These are phyloP conservation scores for Danaus melanippus DNA, from an alignment of 1,140 invertebrate genomes.

Conservation along the genomic window DNA sequence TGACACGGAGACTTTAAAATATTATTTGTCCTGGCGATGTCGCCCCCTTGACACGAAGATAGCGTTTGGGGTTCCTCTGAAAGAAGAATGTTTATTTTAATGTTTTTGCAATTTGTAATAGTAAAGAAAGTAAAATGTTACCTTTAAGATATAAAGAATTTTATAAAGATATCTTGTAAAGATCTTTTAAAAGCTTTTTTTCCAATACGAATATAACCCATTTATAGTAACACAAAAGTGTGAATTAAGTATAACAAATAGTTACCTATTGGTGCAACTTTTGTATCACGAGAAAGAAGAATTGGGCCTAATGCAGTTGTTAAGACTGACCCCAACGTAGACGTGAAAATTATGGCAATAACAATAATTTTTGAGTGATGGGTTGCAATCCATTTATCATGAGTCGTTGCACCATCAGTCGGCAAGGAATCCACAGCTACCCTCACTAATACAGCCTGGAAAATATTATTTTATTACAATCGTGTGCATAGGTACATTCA, in stretches of 20 bases:
- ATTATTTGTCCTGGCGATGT: slow-evolving; percentile 25
- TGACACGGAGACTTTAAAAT: slow-evolving; percentile 30
- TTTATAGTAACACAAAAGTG: too few relatives aligned
- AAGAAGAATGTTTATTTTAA: too few relatives aligned
- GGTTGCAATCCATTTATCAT: slow-evolving; percentile 45
- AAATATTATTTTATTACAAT: slow-evolving; percentile 8
- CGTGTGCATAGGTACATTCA: too few relatives aligned
- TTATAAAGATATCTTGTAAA: too few relatives aligned
- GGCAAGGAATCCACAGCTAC: slow-evolving; percentile 56
- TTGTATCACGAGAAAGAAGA: slow-evolving; percentile 46
- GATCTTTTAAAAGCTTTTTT: too few relatives aligned
- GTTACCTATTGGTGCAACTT: slow-evolving; percentile 47
- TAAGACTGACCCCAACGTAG: slow-evolving; percentile 47
- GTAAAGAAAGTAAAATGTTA: too few relatives aligned
- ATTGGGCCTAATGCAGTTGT: slow-evolving; percentile 50
- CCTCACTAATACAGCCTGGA: slow-evolving; percentile 62
- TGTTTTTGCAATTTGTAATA: too few relatives aligned
- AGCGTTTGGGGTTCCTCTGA: slow-evolving; percentile 19
- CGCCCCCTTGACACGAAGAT: slow-evolving; percentile 22
- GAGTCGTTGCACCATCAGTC: slow-evolving; percentile 31
- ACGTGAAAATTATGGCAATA: slow-evolving; percentile 55
- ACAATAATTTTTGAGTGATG: slow-evolving; percentile 63
- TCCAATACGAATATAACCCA: too few relatives aligned
- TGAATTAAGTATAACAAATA: background rate
- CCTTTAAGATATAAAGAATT: too few relatives aligned